Evolutionary conservation across 2,113 vertebrate genomes (phyloP).

Genomic region (Solenodon paradoxus): DNA sequence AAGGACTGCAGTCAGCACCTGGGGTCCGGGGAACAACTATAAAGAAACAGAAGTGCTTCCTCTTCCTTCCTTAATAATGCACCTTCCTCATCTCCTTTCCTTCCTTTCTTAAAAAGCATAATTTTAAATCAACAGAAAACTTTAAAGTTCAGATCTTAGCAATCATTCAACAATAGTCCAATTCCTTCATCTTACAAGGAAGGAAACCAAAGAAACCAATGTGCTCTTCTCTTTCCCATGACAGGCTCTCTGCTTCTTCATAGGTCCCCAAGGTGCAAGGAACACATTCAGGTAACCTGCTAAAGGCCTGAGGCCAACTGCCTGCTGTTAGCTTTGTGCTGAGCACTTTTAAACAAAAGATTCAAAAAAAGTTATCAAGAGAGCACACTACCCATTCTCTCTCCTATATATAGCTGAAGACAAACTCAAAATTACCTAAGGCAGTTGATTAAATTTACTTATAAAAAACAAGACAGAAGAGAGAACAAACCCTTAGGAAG

Average conservation of each 20-base stretch:
- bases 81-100: too few species aligned
- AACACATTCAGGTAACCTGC: background rate
- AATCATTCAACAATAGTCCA: background rate
- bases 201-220: background rate
- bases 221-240: background rate
- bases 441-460: background rate
- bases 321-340: background rate
- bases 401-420: background rate
- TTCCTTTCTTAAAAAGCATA: too few species aligned
- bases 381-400: background rate
- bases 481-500: background rate
- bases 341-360: background rate
- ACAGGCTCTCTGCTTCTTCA: background rate
- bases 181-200: background rate
- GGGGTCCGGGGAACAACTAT: too few species aligned
- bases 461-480: background rate
- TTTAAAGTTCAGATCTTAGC: background rate
- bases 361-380: background rate
- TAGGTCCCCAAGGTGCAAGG: accelerated
- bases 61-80: too few species aligned
- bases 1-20: too few species aligned
- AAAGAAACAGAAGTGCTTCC: too few species aligned
- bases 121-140: background rate
- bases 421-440: background rate
- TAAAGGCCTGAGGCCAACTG: background rate